Conservation (phyloP, 2,797 vertebrate genomes). For the Otus scops region DNA sequence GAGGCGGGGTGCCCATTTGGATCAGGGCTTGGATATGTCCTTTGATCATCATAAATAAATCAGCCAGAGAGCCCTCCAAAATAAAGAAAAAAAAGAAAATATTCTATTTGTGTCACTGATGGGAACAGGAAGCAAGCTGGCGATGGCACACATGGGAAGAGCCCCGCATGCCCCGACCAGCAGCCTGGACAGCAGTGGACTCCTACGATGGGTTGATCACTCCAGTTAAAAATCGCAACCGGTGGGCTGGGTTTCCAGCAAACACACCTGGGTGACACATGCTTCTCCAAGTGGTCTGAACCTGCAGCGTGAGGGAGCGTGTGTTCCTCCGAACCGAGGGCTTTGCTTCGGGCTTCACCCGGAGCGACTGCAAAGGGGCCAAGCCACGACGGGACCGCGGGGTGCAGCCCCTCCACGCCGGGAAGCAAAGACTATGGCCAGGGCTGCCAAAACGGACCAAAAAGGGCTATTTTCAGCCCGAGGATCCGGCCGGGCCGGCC, state of each 20-base stretch:
- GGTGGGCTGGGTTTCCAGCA: neutral
- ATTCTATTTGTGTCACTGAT: neutral
- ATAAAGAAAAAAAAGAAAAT: neutral
- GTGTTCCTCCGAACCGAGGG: neutral
- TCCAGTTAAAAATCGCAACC: neutral
- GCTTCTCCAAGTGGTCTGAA: neutral
- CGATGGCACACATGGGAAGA: neutral
- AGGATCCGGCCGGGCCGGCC: neutral
- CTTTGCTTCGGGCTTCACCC: neutral
- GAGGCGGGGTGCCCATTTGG: neutral
- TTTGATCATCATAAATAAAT: neutral
- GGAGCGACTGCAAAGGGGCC: fast-evolving
- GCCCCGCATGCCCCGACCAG: neutral
- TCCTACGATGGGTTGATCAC: neutral
- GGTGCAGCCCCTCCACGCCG: neutral
- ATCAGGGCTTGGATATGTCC: neutral
- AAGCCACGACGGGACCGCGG: neutral
- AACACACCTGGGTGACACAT: neutral
- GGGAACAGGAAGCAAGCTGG: neutral
- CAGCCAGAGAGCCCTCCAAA: neutral
- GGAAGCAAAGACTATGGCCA: neutral
- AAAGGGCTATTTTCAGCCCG: neutral
- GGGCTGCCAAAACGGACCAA: neutral
- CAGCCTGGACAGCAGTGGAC: neutral
- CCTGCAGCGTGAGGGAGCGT: neutral